These are phyloP conservation scores for Caerostris extrusa DNA, from an alignment of 1,140 invertebrate species.

Conservation along the genomic window DNA sequence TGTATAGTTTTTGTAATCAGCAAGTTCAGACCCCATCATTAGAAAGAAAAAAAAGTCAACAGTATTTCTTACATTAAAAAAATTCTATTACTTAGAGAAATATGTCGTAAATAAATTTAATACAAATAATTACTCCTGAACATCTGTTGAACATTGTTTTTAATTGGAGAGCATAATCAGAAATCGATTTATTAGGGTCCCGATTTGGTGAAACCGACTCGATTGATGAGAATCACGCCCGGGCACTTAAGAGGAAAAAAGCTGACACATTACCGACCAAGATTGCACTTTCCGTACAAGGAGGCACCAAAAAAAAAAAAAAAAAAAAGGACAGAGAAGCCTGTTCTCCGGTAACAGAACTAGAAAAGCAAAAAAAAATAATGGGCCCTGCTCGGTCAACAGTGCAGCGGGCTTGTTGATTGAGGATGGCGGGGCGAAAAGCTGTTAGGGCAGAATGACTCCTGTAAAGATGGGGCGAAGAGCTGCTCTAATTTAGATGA, in stretches of 20 bases:
- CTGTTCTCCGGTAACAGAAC: background rate
- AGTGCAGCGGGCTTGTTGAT: background rate
- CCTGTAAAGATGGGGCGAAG: background rate
- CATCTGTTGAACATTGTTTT: too few relatives aligned
- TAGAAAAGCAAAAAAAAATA: background rate
- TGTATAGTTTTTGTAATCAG: too few relatives aligned
- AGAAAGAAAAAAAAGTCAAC: too few relatives aligned
- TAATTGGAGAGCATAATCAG: too few relatives aligned
- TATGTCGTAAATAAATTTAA: too few relatives aligned
- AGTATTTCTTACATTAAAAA: too few relatives aligned
- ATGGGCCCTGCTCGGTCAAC: background rate
- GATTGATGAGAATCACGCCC: too few relatives aligned
- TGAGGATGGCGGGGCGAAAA: slow-evolving; percentile 27
- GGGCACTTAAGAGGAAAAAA: background rate
- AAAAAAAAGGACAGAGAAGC: background rate
- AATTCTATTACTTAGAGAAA: too few relatives aligned
- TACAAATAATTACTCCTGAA: too few relatives aligned
- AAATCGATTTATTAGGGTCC: too few relatives aligned
- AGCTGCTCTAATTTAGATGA: background rate
- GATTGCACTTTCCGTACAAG: slow-evolving; percentile 24
- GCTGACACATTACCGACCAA: slow-evolving; percentile 54
- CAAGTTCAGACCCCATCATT: too few relatives aligned
- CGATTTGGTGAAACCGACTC: too few relatives aligned
- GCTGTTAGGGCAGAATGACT: slow-evolving; percentile 2
- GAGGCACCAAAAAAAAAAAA: background rate